Percentiles rank a stretch among this genome's conserved stretches.
Conservation (phyloP, 2,888 invertebrate species). For the Nasonovia ribisnigri region DNA sequence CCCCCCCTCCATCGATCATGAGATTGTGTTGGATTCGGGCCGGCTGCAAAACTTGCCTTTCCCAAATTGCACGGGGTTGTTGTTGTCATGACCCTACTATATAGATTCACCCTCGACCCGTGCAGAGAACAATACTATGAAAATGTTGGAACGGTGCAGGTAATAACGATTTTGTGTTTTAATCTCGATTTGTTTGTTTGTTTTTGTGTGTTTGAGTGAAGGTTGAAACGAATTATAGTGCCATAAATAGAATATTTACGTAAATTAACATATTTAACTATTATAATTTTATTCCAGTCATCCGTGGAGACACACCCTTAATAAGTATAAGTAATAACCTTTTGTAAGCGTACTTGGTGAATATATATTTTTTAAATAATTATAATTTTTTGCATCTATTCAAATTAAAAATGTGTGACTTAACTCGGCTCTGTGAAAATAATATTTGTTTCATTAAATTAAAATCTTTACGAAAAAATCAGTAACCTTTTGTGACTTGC, state of each 20-base stretch:
- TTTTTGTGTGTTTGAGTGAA: conserved; percentile 14
- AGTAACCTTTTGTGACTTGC: background rate
- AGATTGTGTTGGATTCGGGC: background rate
- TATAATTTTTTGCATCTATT: background rate
- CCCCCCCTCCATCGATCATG: background rate
- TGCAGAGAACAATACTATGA: background rate
- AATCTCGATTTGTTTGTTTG: conserved; percentile 2
- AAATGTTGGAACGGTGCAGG: background rate
- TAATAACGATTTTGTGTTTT: background rate
- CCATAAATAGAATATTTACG: background rate
- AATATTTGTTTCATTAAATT: background rate
- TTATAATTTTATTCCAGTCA: conserved; percentile 9
- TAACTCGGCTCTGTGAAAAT: background rate
- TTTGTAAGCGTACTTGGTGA: background rate
- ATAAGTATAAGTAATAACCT: background rate
- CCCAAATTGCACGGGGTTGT: background rate
- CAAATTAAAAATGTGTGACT: background rate
- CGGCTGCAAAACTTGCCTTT: background rate
- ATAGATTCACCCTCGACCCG: background rate
- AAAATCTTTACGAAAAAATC: background rate
- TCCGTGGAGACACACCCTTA: background rate
- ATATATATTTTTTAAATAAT: background rate
- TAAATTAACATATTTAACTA: conserved; percentile 3
- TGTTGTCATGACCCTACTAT: background rate
- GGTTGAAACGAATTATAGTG: background rate